These are phyloP conservation scores for Pogona vitticeps DNA, from an alignment of 2,113 vertebrate species.

Conservation along the genomic window DNA sequence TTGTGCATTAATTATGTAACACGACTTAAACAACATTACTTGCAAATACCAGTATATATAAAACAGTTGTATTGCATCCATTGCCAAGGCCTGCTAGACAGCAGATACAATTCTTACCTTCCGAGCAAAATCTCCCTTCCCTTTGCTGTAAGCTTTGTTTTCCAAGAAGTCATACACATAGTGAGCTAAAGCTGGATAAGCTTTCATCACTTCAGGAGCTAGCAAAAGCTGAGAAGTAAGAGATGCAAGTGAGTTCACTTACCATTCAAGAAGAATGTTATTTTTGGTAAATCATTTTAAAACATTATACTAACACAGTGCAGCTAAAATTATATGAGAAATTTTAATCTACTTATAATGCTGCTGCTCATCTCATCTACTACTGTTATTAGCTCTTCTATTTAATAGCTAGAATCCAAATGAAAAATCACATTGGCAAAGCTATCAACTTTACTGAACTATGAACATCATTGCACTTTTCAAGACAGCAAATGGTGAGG, in stretches of 20 bases:
- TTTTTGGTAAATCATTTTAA: not conserved
- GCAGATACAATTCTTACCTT: constrained; percentile 81
- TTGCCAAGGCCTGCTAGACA: not conserved
- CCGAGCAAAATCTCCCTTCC: constrained; percentile 97
- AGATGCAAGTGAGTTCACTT: constrained; percentile 38
- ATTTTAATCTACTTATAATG: not conserved
- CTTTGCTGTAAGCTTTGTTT: constrained; percentile 98
- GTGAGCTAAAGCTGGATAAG: constrained; percentile 87
- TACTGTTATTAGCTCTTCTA: too few species aligned
- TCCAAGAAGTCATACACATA: constrained; percentile 94
- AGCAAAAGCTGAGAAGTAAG: constrained; percentile 83
- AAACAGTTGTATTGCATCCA: not conserved
- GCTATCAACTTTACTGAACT: not conserved
- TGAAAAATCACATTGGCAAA: not conserved
- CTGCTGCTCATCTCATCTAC: not conserved
- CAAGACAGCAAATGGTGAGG: not conserved
- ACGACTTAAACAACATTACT: not conserved
- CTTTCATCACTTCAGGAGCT: constrained; percentile 95
- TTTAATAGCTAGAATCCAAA: too few species aligned
- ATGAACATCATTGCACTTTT: not conserved
- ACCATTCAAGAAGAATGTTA: not conserved
- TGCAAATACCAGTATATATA: not conserved
- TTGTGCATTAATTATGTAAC: not conserved
- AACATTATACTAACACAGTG: not conserved
- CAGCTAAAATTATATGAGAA: not conserved